phyloP scores from a whole-genome alignment of 23 tunicate genomes.

The Diplosoma virens region DNA sequence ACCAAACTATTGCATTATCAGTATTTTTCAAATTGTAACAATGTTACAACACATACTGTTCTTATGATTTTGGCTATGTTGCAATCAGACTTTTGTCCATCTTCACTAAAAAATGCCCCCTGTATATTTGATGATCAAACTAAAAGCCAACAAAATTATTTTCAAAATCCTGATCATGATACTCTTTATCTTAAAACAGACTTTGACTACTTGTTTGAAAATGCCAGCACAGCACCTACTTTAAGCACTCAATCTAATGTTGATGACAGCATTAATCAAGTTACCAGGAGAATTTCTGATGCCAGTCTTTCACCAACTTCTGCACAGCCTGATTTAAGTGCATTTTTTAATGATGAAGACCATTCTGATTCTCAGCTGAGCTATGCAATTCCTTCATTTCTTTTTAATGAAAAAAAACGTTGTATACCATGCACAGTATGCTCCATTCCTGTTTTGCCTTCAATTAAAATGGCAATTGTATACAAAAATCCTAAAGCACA shows the following conservation, averaged over 20 bases:
- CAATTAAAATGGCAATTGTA: slow-evolving; percentile 1
- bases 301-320: neutral
- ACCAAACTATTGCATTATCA: neutral
- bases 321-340: neutral
- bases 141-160: too few relatives aligned
- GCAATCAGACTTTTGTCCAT: neutral
- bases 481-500: neutral
- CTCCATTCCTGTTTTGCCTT: neutral
- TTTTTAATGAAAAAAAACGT: neutral
- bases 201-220: neutral
- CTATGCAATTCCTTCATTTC: neutral
- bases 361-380: neutral
- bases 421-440: neutral
- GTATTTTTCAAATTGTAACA: neutral
- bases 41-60: neutral
- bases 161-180: neutral
- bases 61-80: neutral
- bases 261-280: neutral
- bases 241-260: neutral
- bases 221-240: neutral
- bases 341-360: neutral
- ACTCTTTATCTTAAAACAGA: neutral
- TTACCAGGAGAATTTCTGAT: neutral
- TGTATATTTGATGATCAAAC: neutral
- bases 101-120: neutral